A percentile compares a stretch with the other conserved stretches of the same genome.
Evolutionary conservation across 1,140 invertebrate species (phyloP).

Genomic region (Brachionus plicatilis): DNA sequence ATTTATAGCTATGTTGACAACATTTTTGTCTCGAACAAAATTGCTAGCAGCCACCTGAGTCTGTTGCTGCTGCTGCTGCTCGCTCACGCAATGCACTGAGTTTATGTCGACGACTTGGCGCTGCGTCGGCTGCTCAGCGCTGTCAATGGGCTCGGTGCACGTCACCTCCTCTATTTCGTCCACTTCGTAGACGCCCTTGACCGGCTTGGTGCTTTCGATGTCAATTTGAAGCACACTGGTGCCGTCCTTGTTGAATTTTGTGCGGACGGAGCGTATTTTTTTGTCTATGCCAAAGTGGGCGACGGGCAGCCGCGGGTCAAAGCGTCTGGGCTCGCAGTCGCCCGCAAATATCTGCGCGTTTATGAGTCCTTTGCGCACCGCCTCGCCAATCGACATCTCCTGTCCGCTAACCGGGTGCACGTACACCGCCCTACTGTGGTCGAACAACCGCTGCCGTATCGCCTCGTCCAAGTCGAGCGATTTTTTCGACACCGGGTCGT

Average conservation of each 20-base stretch:
- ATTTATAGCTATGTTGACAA: not conserved
- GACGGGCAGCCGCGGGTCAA: not conserved
- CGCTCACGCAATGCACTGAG: not conserved
- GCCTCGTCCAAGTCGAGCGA: constrained; percentile 47
- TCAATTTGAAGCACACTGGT: constrained; percentile 33
- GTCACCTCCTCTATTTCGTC: constrained; percentile 37
- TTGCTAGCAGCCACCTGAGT: not conserved
- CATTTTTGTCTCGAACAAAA: not conserved
- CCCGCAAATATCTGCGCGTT: not conserved
- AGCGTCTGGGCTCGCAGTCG: not conserved
- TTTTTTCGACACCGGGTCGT: constrained; percentile 46
- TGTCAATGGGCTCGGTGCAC: not conserved
- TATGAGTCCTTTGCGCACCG: constrained; percentile 8
- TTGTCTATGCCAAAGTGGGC: constrained; percentile 25
- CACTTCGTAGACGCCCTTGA: constrained; percentile 21
- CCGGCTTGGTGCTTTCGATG: constrained; percentile 11
- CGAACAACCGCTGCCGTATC: constrained; percentile 46
- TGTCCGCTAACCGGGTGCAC: constrained; percentile 51
- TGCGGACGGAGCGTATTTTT: constrained; percentile 1
- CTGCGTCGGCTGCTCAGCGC: not conserved
- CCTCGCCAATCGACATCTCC: constrained; percentile 49
- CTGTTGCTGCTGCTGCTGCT: not conserved
- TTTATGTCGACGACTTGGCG: constrained; percentile 36
- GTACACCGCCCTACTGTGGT: constrained; percentile 48
- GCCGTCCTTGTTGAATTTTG: constrained; percentile 22